Evolutionary conservation across 2,888 invertebrate genomes (phyloP), one percentile per base, ranked within the genome.

Genomic region (Luffia ferchaultella): DNA sequence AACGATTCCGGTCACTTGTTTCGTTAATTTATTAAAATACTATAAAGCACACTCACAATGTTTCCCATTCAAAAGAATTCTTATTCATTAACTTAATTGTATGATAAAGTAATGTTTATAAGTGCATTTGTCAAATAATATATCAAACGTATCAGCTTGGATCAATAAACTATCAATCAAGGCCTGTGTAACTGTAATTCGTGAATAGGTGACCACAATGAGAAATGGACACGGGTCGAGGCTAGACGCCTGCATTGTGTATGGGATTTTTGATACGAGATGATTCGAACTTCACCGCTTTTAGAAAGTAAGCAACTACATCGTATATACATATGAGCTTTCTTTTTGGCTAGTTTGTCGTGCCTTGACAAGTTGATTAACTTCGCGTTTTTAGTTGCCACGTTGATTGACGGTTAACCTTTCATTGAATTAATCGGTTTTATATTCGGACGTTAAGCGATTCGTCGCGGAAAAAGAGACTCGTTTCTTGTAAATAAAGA

Each of bases 1-100:
- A 12, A 7, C 30, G 5, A 30, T 7, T 12, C 5, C 30, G 3
- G 3, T 30, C 3, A 3, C 12, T 30, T 7, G 30, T 30, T 30
- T 30, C 30, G 12, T 30, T 30, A 30, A 12, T 7, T 30, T 12
- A 12, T 3, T 30, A 7, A 30, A 7, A 3, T 12, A 30, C 12
- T 30, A 3, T 30, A 30, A 30, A 12, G 5, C 30, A 30, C 12
- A 30, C 30, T 30, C 51, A 51, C 43, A 51, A 55, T 45, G 53
- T 55, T 59, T 57, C 19, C 46, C 42, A 50, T 50, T 50, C 50
- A 46, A 30, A 30, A 42, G 40, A n/a, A 44, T 50, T 49, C 58
- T 55, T 55, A 60, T 62, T 62, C 58, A 65, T 62, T 62, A 59
- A 52, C 51, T 55, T 58, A 59, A 61, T 60, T 60, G 59, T 62